Conservation (phyloP, 2,888 invertebrate genomes). For the Creontiades dilutus region DNA sequence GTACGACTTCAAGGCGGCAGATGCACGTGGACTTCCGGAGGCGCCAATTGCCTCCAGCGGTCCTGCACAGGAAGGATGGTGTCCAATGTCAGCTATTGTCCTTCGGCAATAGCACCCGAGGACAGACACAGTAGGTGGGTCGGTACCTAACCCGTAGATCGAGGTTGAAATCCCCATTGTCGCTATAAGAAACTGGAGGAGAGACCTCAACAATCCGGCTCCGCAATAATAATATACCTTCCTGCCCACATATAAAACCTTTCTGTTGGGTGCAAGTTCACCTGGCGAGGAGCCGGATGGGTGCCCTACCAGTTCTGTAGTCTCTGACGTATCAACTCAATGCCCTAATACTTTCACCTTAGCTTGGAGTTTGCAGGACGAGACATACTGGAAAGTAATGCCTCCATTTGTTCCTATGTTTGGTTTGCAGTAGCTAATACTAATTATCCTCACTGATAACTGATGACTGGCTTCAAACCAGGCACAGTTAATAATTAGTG, state of each 20-base stretch:
- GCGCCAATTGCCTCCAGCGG: background rate
- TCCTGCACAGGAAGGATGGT: background rate
- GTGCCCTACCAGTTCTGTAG: background rate
- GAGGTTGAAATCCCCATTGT: constrained; percentile 8
- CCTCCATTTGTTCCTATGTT: too few species aligned
- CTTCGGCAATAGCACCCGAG: background rate
- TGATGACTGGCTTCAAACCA: too few species aligned
- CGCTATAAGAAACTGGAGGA: constrained; percentile 20
- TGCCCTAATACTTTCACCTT: too few species aligned
- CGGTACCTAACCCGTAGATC: background rate
- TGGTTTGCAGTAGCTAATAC: too few species aligned
- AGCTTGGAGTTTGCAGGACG: too few species aligned
- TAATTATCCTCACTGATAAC: too few species aligned
- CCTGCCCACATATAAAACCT: background rate
- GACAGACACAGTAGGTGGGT: constrained; percentile 7
- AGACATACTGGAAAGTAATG: too few species aligned
- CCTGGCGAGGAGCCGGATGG: background rate
- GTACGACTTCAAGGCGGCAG: too few species aligned
- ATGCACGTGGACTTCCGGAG: constrained; percentile 8
- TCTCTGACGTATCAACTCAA: too few species aligned
- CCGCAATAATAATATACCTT: background rate
- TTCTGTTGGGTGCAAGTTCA: constrained; percentile 11
- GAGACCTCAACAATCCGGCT: constrained; percentile 18
- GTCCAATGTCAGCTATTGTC: constrained; percentile 2
- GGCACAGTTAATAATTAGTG: too few species aligned